Evolutionary conservation across 2,113 vertebrate genomes (phyloP), one percentile per base, ranked within the genome.

Genomic region (Pycnonotus jocosus): DNA sequence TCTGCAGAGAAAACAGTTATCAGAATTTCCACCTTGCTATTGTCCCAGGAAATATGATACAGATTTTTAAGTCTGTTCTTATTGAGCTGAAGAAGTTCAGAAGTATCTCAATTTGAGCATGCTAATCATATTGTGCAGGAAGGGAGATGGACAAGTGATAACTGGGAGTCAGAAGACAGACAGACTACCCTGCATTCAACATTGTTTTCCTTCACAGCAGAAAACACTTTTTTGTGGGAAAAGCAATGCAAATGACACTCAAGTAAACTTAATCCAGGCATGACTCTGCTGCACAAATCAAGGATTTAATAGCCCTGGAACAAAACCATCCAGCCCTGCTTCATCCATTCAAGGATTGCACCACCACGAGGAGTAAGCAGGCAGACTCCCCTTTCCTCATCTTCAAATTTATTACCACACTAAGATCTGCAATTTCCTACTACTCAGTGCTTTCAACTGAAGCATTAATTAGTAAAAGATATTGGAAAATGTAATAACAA

Each of bases 281-380:
- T 48, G 28, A 58, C 37, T 51, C n/a, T 35, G 25, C 40, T 57
- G 12, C 44, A 71, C 24, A 68, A 64, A 66, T 62, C 2, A 20
- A 78, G 48, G 27, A 62, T 6, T 66, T 66, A 68, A 42, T 3
- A 93, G 73, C 33, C 28, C 28, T 45, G 48, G 40, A 91, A 65
- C 4, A 45, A 60, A 77, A n/a, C 0, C 27, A 42, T 35, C n/a
- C 1, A 2, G 30, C 9, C 16, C 31, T 7, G 0, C 28, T 38
- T 66, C 42, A 47, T 53, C 38, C 31, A 57, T 45, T 20, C 30
- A 62, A 83, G 33, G 15, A 15, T 0, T 28, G 22, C 60, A 50
- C 38, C 51, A 31, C 19, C 25, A 37, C 27, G 44, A 24, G 4
- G 17, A 9, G 18, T 1, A 0, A 65, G 42, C 1, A 3, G 42